These are phyloP conservation scores for Apoderus coryli DNA, from an alignment of 2,888 invertebrate species.

Conservation along the genomic window DNA sequence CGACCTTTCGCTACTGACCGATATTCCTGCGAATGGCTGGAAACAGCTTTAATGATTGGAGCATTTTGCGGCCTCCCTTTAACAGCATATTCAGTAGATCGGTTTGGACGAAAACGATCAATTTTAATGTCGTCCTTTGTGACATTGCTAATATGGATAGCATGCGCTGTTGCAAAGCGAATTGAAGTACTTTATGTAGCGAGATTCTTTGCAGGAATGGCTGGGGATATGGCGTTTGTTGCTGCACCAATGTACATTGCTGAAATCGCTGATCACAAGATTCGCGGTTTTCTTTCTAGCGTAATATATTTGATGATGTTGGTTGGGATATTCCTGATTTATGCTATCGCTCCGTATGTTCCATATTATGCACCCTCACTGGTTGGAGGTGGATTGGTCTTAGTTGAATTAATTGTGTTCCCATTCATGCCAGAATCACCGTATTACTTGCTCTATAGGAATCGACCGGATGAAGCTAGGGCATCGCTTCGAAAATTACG, in stretches of 20 bases:
- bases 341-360: conserved; percentile 26
- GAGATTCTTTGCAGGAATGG: conserved; percentile 26
- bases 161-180: conserved; percentile 23
- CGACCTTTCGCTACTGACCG: conserved; percentile 23
- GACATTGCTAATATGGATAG: conserved; percentile 26
- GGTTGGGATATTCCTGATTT: conserved; percentile 22
- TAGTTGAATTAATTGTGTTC: conserved; percentile 25
- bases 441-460: conserved; percentile 26
- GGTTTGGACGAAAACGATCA: conserved; percentile 25
- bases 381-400: conserved; percentile 24
- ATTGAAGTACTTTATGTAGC: conserved; percentile 24
- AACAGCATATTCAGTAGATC: conserved; percentile 23
- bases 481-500: conserved; percentile 25
- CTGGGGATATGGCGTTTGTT: conserved; percentile 29
- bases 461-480: conserved; percentile 23
- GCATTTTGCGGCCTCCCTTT: conserved; percentile 22
- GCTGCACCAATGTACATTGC: conserved; percentile 31
- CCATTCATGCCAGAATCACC: conserved; percentile 32
- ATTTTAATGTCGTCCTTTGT: conserved; percentile 24
- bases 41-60: conserved; percentile 21
- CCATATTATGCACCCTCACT: conserved; percentile 24
- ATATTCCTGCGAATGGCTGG: conserved; percentile 21
- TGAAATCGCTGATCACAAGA: conserved; percentile 29
- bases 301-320: conserved; percentile 30
- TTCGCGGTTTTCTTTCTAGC: conserved; percentile 27